Conservation (phyloP, 2,797 vertebrate species). For the Nyctalus aviator region DNA sequence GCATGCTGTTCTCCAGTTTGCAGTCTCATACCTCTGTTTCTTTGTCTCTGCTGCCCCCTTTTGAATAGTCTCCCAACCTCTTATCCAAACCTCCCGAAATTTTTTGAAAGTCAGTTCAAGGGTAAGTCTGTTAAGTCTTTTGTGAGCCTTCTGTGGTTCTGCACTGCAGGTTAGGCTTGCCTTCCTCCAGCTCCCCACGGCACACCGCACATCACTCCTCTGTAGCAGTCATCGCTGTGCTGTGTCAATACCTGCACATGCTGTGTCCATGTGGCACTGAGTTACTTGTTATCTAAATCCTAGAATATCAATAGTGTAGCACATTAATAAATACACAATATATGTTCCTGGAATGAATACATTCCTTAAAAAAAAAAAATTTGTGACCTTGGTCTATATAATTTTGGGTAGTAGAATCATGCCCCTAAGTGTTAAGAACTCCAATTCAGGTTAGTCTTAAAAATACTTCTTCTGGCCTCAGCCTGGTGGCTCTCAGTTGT, state of each 20-base stretch:
- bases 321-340: not conserved
- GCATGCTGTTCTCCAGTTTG: not conserved
- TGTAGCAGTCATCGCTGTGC: not conserved
- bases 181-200: not conserved
- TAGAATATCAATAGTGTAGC: not conserved
- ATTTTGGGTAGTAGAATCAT: not conserved
- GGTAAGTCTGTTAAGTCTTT: not conserved
- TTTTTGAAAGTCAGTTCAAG: slow-evolving; percentile 67
- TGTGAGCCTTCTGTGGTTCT: not conserved
- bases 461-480: not conserved
- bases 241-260: not conserved
- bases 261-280: not conserved
- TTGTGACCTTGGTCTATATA: not conserved
- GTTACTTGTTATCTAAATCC: not conserved
- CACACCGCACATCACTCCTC: accelerated
- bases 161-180: not conserved
- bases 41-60: slow-evolving; percentile 69
- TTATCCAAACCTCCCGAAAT: not conserved
- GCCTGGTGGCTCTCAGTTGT: not conserved
- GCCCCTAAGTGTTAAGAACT: not conserved
- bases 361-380: not conserved
- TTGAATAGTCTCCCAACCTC: not conserved
- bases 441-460: slow-evolving; percentile 23
- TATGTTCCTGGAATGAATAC: not conserved
- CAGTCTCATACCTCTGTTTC: not conserved